Evolutionary conservation across 2,113 vertebrate species (phyloP).

Genomic region (Mormyrus lacerda): DNA sequence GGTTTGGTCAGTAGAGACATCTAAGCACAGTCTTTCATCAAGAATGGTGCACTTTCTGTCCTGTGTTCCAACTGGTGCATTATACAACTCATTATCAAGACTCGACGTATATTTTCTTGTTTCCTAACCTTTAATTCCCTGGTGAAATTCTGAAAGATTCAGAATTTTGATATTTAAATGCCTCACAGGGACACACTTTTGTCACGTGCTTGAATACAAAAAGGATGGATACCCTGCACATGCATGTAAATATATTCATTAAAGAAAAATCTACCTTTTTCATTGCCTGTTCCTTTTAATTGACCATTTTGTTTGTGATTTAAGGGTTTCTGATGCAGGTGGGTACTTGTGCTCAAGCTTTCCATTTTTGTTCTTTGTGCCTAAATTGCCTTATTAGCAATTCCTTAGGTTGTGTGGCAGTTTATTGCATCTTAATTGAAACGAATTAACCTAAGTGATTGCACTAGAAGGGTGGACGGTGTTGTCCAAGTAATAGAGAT

Average conservation of each 20-base stretch:
- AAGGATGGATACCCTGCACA: not conserved
- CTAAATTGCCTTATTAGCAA: constrained; percentile 62
- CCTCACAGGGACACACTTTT: not conserved
- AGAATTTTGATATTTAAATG: not conserved
- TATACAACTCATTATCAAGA: not conserved
- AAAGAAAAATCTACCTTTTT: not conserved
- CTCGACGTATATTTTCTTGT: not conserved
- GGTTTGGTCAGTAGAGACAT: not conserved
- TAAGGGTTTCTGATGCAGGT: not conserved
- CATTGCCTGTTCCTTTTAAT: not conserved
- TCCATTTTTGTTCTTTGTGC: constrained; percentile 47
- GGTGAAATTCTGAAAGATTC: not conserved
- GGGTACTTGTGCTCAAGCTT: constrained; percentile 24
- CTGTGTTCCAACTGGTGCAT: not conserved
- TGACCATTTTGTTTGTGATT: not conserved
- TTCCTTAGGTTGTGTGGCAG: constrained; percentile 51
- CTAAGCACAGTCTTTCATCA: not conserved
- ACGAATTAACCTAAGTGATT: constrained; percentile 63
- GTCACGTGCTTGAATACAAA: not conserved
- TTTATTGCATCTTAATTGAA: constrained; percentile 59
- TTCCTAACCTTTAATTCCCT: not conserved
- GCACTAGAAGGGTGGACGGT: constrained; percentile 54
- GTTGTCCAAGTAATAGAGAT: constrained; percentile 48
- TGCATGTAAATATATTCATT: not conserved
- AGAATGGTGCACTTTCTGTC: not conserved